Conservation (phyloP, 2,113 vertebrate species). For the Chelonoidis abingdonii region DNA sequence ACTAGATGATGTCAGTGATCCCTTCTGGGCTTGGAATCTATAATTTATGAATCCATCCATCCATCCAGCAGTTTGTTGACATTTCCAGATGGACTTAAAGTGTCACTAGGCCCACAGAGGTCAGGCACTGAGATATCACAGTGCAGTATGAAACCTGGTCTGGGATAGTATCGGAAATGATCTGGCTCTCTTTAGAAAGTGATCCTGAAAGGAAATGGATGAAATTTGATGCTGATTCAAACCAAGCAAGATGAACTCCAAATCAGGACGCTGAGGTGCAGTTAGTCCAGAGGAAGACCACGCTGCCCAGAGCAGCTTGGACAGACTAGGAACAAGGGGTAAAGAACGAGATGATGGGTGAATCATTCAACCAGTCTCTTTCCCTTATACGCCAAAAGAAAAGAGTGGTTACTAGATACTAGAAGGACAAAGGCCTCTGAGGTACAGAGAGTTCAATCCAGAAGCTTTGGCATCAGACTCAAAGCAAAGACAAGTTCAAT, state of each 20-base stretch:
- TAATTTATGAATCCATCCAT: not conserved
- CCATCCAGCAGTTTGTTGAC: not conserved
- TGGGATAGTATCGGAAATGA: not conserved
- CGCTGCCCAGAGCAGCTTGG: not conserved
- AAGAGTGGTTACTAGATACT: rapidly evolving
- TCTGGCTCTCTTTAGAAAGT: not conserved
- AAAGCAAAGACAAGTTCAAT: not conserved
- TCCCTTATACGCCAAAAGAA: rapidly evolving
- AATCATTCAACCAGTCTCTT: not conserved
- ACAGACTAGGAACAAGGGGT: not conserved
- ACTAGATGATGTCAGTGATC: not conserved
- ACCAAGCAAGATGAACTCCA: not conserved
- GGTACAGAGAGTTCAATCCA: not conserved
- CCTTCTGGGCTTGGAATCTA: not conserved
- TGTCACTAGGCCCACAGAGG: not conserved
- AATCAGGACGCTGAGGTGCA: not conserved
- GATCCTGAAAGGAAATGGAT: not conserved
- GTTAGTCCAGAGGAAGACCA: not conserved
- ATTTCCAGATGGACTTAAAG: not conserved
- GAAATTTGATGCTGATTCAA: not conserved
- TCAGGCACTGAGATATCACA: not conserved
- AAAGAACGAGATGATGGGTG: not conserved
- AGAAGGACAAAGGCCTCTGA: rapidly evolving
- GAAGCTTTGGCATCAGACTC: rapidly evolving
- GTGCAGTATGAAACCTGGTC: not conserved